Evolutionary conservation across 2,888 invertebrate genomes (phyloP).

Genomic region (Synergus laeviventris): DNA sequence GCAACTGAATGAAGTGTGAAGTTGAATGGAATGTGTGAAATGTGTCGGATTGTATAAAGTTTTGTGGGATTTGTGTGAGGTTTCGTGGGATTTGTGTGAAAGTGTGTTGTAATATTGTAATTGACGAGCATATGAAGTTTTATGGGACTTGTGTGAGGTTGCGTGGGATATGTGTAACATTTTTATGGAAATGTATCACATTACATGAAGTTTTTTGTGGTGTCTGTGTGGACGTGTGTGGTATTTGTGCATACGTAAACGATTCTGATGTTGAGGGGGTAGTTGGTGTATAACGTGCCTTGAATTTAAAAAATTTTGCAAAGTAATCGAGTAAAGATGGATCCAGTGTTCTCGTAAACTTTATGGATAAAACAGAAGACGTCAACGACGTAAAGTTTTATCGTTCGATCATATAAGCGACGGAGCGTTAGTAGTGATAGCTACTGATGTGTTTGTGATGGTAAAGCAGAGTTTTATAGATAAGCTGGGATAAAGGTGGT

Average conservation of each 20-base stretch:
- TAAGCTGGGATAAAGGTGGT: neutral
- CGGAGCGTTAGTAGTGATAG: neutral
- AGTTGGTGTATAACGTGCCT: neutral
- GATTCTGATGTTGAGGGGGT: neutral
- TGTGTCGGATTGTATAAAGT: no score
- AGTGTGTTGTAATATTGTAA: no score
- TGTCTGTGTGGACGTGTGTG: no score
- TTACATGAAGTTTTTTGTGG: no score
- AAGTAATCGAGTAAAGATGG: constrained; percentile 1
- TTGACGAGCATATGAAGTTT: no score
- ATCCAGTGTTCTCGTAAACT: constrained; percentile 55
- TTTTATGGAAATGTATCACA: no score
- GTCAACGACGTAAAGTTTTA: constrained; percentile 63
- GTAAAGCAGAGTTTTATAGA: neutral
- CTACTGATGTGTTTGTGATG: neutral
- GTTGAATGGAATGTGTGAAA: no score
- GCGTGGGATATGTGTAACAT: no score
- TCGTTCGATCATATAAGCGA: constrained; percentile 60
- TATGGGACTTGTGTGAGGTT: no score
- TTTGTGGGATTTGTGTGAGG: no score
- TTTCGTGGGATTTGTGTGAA: no score
- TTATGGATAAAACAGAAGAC: constrained; percentile 45
- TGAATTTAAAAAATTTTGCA: neutral
- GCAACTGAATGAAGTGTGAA: no score
- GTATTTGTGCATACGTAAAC: neutral